Conservation (phyloP, 2,888 invertebrate species). For the Oxycera nigricornis region DNA sequence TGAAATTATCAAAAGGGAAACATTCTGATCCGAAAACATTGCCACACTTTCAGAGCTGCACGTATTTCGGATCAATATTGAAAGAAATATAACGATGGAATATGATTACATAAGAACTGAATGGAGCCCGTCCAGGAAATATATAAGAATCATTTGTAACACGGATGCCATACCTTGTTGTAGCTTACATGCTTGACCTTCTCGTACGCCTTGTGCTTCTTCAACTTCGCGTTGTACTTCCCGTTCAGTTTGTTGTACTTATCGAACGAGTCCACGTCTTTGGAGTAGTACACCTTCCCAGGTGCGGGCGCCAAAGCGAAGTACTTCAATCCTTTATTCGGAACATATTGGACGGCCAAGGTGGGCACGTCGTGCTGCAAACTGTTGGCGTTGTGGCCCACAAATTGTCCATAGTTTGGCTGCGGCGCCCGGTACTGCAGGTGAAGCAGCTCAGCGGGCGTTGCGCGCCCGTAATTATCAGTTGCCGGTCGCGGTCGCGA, state of each 20-base stretch:
- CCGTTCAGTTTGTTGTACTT: constrained; percentile 58
- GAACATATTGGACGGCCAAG: constrained; percentile 57
- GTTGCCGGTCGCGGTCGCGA: constrained; percentile 57
- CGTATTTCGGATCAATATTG: no score
- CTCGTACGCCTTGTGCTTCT: constrained; percentile 60
- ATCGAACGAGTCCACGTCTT: constrained; percentile 48
- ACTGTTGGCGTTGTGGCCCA: constrained; percentile 49
- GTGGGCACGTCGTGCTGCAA: constrained; percentile 51
- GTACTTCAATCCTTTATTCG: constrained; percentile 59
- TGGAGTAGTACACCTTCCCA: constrained; percentile 47
- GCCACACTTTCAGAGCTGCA: no score
- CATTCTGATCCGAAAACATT: no score
- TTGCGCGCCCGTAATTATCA: constrained; percentile 49
- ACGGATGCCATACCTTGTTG: constrained; percentile 57
- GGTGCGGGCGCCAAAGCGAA: constrained; percentile 55
- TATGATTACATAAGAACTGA: no score
- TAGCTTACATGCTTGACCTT: constrained; percentile 58
- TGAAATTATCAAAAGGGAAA: no score
- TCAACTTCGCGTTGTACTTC: constrained; percentile 60
- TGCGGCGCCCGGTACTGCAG: constrained; percentile 49
- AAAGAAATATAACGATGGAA: no score
- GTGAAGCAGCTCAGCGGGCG: constrained; percentile 43
- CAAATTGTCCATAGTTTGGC: constrained; percentile 53
- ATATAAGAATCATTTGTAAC: not conserved
- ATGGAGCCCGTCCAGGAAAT: no score